Conservation (phyloP, 2,888 invertebrate genomes). For the Drosophila picticornis region DNA sequence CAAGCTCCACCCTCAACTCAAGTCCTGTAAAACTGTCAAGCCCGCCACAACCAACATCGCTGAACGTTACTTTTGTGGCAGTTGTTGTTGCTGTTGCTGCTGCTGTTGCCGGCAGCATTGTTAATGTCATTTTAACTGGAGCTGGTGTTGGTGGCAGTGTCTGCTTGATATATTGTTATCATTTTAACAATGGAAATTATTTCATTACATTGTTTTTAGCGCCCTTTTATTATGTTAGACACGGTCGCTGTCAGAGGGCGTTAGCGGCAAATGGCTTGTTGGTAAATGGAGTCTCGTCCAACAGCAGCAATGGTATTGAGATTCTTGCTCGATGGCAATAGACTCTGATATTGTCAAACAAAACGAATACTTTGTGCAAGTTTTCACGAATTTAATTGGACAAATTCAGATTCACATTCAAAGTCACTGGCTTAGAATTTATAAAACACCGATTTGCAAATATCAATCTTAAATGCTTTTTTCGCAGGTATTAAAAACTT, state of each 20-base stretch:
- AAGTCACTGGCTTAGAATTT: background rate
- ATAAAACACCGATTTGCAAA: background rate
- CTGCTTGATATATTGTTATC: constrained; percentile 84
- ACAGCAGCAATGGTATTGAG: background rate
- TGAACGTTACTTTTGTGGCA: constrained; percentile 22
- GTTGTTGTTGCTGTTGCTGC: constrained; percentile 42
- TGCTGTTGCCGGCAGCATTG: constrained; percentile 51
- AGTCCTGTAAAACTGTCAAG: constrained; percentile 63
- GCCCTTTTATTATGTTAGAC: constrained; percentile 74
- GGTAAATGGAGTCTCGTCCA: constrained; percentile 1
- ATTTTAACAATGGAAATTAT: constrained; percentile 83
- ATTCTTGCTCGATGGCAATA: background rate
- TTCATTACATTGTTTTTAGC: constrained; percentile 82
- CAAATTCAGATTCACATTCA: background rate
- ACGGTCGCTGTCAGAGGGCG: constrained; percentile 25
- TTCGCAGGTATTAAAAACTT: constrained; percentile 60
- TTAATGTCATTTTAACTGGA: constrained; percentile 62
- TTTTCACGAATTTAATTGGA: background rate
- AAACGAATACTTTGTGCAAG: too few relatives aligned
- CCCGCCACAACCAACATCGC: constrained; percentile 57
- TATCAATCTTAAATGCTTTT: constrained; percentile 7
- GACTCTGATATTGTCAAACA: background rate
- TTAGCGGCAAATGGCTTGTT: constrained; percentile 24
- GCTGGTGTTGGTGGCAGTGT: constrained; percentile 65
- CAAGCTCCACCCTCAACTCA: background rate